Base-by-base conservation (phyloP, 2,888 invertebrate genomes). In the Hipparchia sbordonii region DNA sequence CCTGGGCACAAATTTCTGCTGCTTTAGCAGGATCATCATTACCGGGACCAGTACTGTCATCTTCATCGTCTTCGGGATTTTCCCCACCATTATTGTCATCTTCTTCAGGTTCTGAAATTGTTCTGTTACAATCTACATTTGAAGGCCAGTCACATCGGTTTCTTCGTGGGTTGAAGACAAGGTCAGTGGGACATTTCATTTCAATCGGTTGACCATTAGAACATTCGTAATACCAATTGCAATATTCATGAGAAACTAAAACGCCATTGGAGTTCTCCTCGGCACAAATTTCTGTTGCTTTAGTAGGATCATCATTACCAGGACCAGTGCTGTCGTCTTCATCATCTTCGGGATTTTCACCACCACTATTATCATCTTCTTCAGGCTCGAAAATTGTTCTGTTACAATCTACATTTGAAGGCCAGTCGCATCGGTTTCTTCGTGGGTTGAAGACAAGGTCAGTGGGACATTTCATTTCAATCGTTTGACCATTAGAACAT, bases 111-210 rank as follows among this genome's bases (percentile, higher is more conserved):
- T 79, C 81, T 56, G 78, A 78, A 13, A 80, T 77, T 0, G 78
- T 76, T 71, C 79, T 79, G 39, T 80, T 79, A 8, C 86, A 87
- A 0, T 83, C 74, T 1, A 86, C 84, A 13, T 81, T 78, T 3
- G 76, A 56, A 1, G 83, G 79, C 81, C 83, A 85, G 62, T 84
- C 84, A 63, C 84, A 84, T 52, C 72, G 68, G 62, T 83, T 77
- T 4, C 65, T 79, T 23, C 78, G 63, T 4, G 82, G 79, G 67
- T 83, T 82, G 74, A 81, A 87, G 3, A 81, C 8, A 0, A 85
- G 79, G 10, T 72, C 74, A 0, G 60, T 67, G 0, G 78, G 79
- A 71, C 86, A 86, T 5, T n/a, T 59, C 0, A 78, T 3, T 0
- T 76, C 60, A 6, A 80, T 75, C 0, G 81, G 79, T 3, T 51